Evolutionary conservation across 2,888 invertebrate genomes (phyloP).

Genomic region (Microctonus hyperodae): DNA sequence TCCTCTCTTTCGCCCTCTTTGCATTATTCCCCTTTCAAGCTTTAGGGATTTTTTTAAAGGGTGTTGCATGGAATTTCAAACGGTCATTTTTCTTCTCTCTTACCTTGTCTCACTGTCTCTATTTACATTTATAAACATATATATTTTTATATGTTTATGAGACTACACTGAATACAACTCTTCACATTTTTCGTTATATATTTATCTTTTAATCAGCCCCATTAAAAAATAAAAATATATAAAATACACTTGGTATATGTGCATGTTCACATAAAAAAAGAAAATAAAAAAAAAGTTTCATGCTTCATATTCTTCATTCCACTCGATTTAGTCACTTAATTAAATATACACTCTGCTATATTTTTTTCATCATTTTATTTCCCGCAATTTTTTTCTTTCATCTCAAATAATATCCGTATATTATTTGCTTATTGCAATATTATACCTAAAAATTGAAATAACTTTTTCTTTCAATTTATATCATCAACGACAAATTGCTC

Average conservation of each 20-base stretch:
- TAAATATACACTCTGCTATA: conserved; percentile 25
- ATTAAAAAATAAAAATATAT: not conserved
- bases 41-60: not conserved
- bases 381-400: not conserved
- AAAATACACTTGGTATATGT: not conserved
- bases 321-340: conserved; percentile 23
- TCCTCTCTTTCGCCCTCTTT: conserved; percentile 1
- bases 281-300: conserved; percentile 5
- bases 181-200: not conserved
- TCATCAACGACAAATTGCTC: too few species aligned
- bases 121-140: not conserved
- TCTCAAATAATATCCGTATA: not conserved
- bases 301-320: conserved; percentile 17
- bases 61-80: not conserved
- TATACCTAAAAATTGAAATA: too few species aligned
- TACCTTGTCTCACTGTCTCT: too few species aligned
- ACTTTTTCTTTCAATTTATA: too few species aligned
- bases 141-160: not conserved
- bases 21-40: not conserved
- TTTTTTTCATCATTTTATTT: conserved; percentile 5
- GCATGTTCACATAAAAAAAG: conserved; percentile 1
- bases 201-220: not conserved
- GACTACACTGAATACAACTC: not conserved
- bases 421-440: too few species aligned
- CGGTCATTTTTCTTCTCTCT: not conserved